Evolutionary conservation across 1,140 invertebrate genomes (phyloP).

Genomic region (Drosophila sturtevanti): DNA sequence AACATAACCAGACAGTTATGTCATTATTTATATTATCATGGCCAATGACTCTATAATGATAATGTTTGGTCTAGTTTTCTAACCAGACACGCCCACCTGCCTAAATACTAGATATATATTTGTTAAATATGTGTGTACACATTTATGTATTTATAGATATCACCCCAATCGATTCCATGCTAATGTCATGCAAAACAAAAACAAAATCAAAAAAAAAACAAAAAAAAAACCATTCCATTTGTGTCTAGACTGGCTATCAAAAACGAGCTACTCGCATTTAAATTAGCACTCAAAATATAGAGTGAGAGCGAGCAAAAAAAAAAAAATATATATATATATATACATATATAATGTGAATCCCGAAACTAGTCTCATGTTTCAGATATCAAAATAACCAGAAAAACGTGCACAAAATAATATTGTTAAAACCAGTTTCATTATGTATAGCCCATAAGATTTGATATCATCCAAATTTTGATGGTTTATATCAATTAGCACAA

Average conservation of each 20-base stretch:
- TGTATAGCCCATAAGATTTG: not conserved
- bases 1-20: not conserved
- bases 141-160: slow-evolving; percentile 22
- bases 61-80: slow-evolving; percentile 29
- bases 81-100: slow-evolving; percentile 46
- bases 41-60: slow-evolving; percentile 13
- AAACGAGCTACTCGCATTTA: slow-evolving; percentile 47
- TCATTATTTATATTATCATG: slow-evolving; percentile 19
- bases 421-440: slow-evolving; percentile 34
- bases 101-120: not conserved
- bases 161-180: slow-evolving; percentile 30
- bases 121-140: not conserved
- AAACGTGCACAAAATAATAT: slow-evolving; percentile 57
- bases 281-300: slow-evolving; percentile 40
- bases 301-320: not conserved
- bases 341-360: slow-evolving; percentile 15
- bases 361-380: slow-evolving; percentile 43
- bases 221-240: slow-evolving; percentile 17
- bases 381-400: slow-evolving; percentile 53
- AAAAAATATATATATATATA: no score
- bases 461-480: slow-evolving; percentile 1
- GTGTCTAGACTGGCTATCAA: slow-evolving; percentile 47
- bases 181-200: slow-evolving; percentile 63
- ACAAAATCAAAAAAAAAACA: no score
- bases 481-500: not conserved